These are phyloP conservation scores for Dendrolimus pini DNA, from an alignment of 2,888 invertebrate species.

Conservation along the genomic window DNA sequence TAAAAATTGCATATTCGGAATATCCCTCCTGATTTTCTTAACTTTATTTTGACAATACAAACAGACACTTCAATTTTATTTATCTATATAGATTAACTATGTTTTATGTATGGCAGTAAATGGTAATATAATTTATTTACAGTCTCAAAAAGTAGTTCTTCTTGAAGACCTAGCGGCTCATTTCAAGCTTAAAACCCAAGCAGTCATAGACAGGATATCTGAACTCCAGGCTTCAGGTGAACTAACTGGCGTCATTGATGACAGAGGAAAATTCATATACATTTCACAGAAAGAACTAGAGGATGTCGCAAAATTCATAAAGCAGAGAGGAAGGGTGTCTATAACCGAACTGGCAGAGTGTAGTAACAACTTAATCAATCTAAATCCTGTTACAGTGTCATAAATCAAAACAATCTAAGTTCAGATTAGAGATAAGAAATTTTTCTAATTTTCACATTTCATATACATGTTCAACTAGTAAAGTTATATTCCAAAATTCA, in stretches of 20 bases:
- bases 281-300: conserved; percentile 93
- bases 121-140: no score
- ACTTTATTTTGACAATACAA: no score
- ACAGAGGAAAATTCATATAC: conserved; percentile 99
- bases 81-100: no score
- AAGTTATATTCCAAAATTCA: no score
- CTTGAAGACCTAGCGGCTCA: conserved; percentile 95
- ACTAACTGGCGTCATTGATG: conserved; percentile 98
- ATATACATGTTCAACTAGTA: no score
- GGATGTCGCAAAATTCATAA: conserved; percentile 96
- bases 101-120: no score
- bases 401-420: conserved; percentile 16
- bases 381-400: conserved; percentile 76
- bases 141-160: conserved; percentile 93
- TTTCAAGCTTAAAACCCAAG: conserved; percentile 94
- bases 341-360: conserved; percentile 95
- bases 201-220: conserved; percentile 90
- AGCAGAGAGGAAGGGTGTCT: conserved; percentile 95
- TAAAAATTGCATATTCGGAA: no score
- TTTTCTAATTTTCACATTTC: no score
- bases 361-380: conserved; percentile 93
- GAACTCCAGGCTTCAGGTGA: conserved; percentile 88
- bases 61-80: no score
- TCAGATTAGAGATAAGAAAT: no score
- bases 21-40: no score